These are phyloP conservation scores for Heliopora coerulea DNA, from an alignment of 92 coral and sea anemone genomes.

Conservation along the genomic window DNA sequence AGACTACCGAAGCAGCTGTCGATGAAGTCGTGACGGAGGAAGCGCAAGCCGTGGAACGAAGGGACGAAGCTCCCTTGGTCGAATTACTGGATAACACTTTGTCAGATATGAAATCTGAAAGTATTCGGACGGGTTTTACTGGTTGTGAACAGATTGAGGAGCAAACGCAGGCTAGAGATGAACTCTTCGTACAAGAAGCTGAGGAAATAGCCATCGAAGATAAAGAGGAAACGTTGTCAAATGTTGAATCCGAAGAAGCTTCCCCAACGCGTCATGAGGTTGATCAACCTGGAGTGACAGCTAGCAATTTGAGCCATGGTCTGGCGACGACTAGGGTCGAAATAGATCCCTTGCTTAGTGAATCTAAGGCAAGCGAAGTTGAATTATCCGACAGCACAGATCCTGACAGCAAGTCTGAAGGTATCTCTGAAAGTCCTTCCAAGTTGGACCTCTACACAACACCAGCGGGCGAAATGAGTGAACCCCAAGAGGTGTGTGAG, in stretches of 20 bases:
- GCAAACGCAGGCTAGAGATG: no score
- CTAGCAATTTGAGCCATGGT: no score
- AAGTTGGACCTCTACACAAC: no score
- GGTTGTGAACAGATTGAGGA: no score
- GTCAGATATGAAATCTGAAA: not conserved
- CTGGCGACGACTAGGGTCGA: no score
- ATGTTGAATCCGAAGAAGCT: not conserved
- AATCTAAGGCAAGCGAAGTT: not conserved
- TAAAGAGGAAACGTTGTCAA: not conserved
- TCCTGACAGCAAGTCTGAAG: no score
- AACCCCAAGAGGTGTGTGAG: constrained; percentile 20
- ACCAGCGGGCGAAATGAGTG: constrained; percentile 7
- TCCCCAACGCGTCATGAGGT: no score
- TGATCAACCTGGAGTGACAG: no score
- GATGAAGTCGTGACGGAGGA: not conserved
- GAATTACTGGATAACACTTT: not conserved
- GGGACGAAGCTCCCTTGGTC: not conserved
- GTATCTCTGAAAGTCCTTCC: no score
- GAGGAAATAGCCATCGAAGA: not conserved
- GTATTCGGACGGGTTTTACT: not conserved
- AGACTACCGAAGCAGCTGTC: not conserved
- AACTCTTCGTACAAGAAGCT: not conserved
- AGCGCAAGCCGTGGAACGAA: not conserved
- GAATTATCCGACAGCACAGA: not conserved
- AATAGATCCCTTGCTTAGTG: no score